Base-by-base conservation (phyloP, 2,888 invertebrate species). In the Anticlea derivata region DNA sequence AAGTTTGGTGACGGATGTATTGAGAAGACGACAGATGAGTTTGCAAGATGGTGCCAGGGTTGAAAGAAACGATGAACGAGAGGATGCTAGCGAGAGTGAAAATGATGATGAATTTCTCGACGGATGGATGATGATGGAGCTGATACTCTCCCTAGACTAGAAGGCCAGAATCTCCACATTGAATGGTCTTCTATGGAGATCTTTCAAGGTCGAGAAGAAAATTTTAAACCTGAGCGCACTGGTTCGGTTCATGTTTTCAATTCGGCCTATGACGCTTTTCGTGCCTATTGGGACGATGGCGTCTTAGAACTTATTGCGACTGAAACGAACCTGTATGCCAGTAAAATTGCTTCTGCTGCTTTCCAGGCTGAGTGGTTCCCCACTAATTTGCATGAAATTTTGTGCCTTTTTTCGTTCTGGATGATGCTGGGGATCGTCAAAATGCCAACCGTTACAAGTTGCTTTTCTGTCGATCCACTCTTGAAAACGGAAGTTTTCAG, bases 1-100 rank as follows among this genome's bases (percentile, higher is more conserved):
- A 23, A 46, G 30, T 46, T 38, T 46, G 37, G 49, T 11, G 41
- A 37, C 29, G 43, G 50, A 50, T 44, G 50, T 49, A 24, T 22
- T 37, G 23, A 49, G 39, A 30, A 41, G 37, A 43, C 41, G 43
- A 37, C 23, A 37, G 44, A 20, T 38, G 31, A 20, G 50, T 26
- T 7, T 33, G 24, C 44, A 33, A 44, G 50, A 30, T 22, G 34
- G 17, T 17, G 17, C 17, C 17, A 17, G 17, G 17, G 17, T 6
- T 48, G 40, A 40, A 23, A 30, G 22, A 41, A n/a, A 10, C n/a
- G 17, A 17, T 41, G 41, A 41, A 41, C 30, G 41, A 23, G 31
- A 11, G 17, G n/a, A 35, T 24, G 26, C 34, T 29, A 40, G 29
- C 7, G 39, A 39, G 27, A 40, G 34, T 2, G 40, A 47, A 10